Conservation (phyloP, 2,113 vertebrate species). For the Mustela nigripes region DNA sequence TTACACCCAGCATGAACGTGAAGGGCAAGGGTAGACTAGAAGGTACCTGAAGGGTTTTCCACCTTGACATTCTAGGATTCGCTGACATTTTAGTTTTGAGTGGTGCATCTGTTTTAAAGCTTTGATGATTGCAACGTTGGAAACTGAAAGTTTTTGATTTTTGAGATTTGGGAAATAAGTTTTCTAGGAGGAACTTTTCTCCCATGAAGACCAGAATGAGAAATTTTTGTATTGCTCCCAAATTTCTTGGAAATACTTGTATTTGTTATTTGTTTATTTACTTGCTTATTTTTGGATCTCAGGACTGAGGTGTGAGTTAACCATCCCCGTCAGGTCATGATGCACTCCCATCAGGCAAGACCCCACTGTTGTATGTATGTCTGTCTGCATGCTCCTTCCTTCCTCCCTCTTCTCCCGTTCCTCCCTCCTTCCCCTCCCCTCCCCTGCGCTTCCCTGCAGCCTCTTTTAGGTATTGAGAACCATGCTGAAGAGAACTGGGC, state of each 20-base stretch:
- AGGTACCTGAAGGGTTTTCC: not conserved
- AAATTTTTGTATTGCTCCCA: not conserved
- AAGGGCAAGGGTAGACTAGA: not conserved
- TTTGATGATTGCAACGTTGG: not conserved
- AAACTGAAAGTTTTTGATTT: not conserved
- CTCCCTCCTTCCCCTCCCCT: not conserved
- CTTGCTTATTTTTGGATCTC: not conserved
- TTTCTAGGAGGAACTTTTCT: not conserved
- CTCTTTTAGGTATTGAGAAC: not conserved
- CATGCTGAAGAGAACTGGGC: not conserved
- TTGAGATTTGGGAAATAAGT: not conserved
- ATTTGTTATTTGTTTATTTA: not conserved
- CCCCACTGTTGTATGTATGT: not conserved
- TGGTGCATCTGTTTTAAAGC: not conserved
- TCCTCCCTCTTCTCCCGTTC: not conserved
- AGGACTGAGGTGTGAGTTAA: not conserved
- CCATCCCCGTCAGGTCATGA: not conserved
- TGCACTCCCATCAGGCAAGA: not conserved
- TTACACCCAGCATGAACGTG: not conserved
- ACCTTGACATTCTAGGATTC: not conserved
- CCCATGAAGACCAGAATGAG: not conserved
- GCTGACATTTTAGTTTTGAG: not conserved
- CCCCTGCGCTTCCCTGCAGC: not conserved
- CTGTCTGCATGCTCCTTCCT: not conserved
- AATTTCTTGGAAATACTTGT: not conserved